phyloP scores from a whole-genome alignment of 37 sponge, comb jelly and placozoan genomes.

The Beroe forskalii region DNA sequence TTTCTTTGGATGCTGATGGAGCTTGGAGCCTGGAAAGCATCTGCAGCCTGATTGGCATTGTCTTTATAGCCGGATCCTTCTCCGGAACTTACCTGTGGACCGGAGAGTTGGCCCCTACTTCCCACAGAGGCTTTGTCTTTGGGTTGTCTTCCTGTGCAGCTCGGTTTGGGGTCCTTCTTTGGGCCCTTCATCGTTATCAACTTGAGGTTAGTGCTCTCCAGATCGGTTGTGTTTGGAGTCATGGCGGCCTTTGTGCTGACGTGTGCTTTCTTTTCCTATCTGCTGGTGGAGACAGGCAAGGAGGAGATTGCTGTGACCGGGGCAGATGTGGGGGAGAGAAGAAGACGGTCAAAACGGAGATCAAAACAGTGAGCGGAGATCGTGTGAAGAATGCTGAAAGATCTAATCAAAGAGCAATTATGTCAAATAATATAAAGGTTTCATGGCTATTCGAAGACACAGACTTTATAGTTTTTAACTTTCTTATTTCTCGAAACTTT shows the following conservation, averaged over 20 bases:
- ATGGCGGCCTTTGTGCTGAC: neutral
- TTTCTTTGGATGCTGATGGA: neutral
- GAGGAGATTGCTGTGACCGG: neutral
- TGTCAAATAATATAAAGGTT: no score
- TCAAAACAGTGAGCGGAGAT: no score
- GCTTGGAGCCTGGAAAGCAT: neutral
- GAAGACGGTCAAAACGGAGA: no score
- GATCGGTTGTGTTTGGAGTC: neutral
- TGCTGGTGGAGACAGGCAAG: constrained; percentile 14
- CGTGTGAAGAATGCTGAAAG: no score
- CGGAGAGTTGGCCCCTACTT: neutral
- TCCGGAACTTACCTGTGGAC: constrained; percentile 4
- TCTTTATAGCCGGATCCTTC: neutral
- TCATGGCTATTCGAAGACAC: no score
- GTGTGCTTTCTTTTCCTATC: neutral
- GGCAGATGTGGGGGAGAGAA: neutral
- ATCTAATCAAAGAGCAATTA: no score
- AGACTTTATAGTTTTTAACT: no score
- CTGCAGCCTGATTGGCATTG: constrained; percentile 4
- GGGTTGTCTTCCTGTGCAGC: neutral
- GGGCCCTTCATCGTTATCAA: constrained; percentile 17
- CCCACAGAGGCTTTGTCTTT: constrained; percentile 10
- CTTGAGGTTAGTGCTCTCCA: neutral
- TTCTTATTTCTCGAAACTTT: no score
- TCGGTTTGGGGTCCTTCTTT: constrained; percentile 28